Evolutionary conservation across 2,797 vertebrate genomes (phyloP), one percentile per base, ranked within the genome.

Genomic region (Nyctalus aviator): DNA sequence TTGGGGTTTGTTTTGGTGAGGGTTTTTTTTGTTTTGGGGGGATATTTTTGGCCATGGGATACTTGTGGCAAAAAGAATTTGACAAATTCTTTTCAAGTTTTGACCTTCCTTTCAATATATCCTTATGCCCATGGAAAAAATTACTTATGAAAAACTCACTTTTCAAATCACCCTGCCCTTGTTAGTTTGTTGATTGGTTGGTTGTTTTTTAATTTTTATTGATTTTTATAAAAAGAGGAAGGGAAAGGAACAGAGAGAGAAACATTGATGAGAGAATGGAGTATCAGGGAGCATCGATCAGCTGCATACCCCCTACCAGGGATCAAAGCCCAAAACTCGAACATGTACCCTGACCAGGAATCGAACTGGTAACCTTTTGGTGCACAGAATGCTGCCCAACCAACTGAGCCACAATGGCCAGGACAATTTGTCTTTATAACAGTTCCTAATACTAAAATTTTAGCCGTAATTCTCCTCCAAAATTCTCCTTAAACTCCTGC

Each of bases 21-120:
- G 59, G 27, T 53, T 41, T 41, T 30, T 41, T 53, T 55, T 69
- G 57, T 57, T 66, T 83, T 32, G n/a, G 12, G 8, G 35, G 55
- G 50, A 59, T 50, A 68, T 81, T 82, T 89, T 53, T 21, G 0
- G 15, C 25, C 37, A 53, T 92, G 59, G 44, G 30, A 79, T 44
- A 86, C 18, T 25, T 68, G 76, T 86, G 53, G 53, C 32, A 62
- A 91, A 78, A 69, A 23, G 14, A 71, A 82, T 92, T 93, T 88
- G 64, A 85, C 3, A 94, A 88, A 72, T 93, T 94, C 21, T 90
- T 96, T 93, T 90, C 88, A 87, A 94, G 62, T 76, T 95, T 92
- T 90, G 12, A 92, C 12, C 27, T 32, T 86, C 73, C 94, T 81
- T 91, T 77, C 64, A 41, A 92, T 68, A 78, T n/a, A 78, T 27